Evolutionary conservation across 2,797 vertebrate genomes (phyloP).

Genomic region (Paedocypris micromegethes): DNA sequence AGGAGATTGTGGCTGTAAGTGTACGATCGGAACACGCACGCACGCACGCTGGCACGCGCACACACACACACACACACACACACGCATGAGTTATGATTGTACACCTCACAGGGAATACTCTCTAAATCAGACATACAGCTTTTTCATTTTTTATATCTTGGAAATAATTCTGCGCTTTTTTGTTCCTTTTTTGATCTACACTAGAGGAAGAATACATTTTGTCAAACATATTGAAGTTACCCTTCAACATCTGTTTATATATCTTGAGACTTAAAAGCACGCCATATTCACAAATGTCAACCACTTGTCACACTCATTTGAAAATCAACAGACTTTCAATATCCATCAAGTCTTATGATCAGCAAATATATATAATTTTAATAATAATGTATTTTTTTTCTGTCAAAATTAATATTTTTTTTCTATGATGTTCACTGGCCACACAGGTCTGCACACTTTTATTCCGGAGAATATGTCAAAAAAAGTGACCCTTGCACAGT

Average conservation of each 20-base stretch:
- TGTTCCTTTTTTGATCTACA: no score
- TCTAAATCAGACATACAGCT: not conserved
- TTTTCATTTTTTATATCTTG: conserved; percentile 4
- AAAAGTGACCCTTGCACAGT: not conserved
- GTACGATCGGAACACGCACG: not conserved
- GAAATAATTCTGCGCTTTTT: no score
- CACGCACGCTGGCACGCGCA: conserved; percentile 3
- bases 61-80: not conserved
- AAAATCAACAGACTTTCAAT: no score
- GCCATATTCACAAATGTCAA: no score
- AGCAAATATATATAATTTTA: no score
- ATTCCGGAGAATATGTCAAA: not conserved
- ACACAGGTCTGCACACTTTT: not conserved
- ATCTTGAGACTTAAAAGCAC: no score
- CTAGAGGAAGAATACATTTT: no score
- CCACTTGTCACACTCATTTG: no score
- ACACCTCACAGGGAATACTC: not conserved
- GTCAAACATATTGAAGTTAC: no score
- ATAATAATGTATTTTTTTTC: not conserved
- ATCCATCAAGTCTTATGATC: no score
- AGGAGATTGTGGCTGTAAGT: conserved; percentile 88
- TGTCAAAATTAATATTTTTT: not conserved
- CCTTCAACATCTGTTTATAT: no score
- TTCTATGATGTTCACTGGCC: no score
- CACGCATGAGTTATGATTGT: not conserved